Conservation (phyloP, 2,797 vertebrate genomes). For the Echeneis naucrates region DNA sequence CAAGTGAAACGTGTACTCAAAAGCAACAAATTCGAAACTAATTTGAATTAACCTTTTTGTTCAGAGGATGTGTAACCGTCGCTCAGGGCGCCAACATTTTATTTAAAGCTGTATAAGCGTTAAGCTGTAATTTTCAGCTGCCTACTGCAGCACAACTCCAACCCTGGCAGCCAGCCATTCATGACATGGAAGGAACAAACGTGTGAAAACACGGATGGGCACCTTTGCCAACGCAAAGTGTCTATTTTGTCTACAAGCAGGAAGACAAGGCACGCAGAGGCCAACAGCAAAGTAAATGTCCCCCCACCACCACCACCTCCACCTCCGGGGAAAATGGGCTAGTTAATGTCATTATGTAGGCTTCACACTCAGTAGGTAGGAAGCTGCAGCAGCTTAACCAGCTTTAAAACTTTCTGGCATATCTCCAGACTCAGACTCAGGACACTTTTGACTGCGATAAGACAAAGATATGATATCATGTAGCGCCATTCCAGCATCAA, state of each 20-base stretch:
- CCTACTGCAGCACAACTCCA: not conserved
- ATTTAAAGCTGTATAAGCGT: conserved; percentile 12
- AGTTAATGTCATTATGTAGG: conserved; percentile 1
- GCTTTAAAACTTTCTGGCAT: not conserved
- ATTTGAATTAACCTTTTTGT: no score
- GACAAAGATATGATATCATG: not conserved
- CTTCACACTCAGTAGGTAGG: not conserved
- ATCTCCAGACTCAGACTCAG: not conserved
- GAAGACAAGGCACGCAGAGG: not conserved
- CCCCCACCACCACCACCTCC: not conserved
- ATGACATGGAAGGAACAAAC: not conserved
- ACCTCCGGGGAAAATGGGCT: not conserved
- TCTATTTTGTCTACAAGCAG: not conserved
- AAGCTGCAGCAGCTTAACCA: conserved; percentile 4
- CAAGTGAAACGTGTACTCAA: no score
- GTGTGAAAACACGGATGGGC: not conserved
- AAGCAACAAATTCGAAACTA: no score
- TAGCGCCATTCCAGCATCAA: not conserved
- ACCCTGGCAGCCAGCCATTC: not conserved
- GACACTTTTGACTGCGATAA: not conserved
- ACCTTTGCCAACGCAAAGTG: not conserved
- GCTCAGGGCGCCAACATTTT: not conserved
- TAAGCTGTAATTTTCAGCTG: conserved; percentile 12
- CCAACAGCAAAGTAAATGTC: not conserved
- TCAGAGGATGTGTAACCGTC: no score